Evolutionary conservation across 2,113 vertebrate species (phyloP).

Genomic region (Crotalus horridus): DNA sequence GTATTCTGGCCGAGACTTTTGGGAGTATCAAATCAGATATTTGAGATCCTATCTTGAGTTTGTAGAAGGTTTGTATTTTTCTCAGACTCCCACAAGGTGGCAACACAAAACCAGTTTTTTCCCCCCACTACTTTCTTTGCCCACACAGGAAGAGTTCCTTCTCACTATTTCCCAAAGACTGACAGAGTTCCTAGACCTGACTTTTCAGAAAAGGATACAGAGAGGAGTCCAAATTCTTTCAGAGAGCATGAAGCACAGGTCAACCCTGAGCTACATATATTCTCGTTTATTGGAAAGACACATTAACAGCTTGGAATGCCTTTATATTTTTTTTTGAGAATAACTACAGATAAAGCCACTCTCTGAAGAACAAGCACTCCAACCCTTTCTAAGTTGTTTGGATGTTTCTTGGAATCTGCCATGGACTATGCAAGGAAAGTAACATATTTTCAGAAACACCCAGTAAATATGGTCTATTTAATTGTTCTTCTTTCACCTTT

Average conservation of each 20-base stretch:
- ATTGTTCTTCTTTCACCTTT: not conserved
- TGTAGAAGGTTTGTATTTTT: constrained; percentile 1
- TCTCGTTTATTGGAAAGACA: not conserved
- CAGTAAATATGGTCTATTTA: not conserved
- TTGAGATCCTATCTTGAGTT: not conserved
- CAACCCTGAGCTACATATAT: not conserved
- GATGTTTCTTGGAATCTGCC: not conserved
- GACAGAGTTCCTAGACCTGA: not conserved
- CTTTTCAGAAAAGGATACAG: not conserved
- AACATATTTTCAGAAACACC: not conserved
- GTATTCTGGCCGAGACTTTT: not conserved
- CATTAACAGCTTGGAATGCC: not conserved
- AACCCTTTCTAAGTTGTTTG: not conserved
- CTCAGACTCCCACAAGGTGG: not conserved
- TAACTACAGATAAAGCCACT: not conserved
- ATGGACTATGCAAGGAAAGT: not conserved
- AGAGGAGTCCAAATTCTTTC: not conserved
- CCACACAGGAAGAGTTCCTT: not conserved
- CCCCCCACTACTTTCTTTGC: not conserved
- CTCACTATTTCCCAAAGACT: not conserved
- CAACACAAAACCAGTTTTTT: constrained; percentile 1
- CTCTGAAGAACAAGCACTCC: not conserved
- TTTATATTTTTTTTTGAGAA: not conserved
- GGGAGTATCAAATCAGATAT: not conserved
- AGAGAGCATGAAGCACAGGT: not conserved